Percentiles rank a stretch among this genome's conserved stretches.
Conservation (phyloP, 2,888 invertebrate genomes). For the Rapana venosa region DNA sequence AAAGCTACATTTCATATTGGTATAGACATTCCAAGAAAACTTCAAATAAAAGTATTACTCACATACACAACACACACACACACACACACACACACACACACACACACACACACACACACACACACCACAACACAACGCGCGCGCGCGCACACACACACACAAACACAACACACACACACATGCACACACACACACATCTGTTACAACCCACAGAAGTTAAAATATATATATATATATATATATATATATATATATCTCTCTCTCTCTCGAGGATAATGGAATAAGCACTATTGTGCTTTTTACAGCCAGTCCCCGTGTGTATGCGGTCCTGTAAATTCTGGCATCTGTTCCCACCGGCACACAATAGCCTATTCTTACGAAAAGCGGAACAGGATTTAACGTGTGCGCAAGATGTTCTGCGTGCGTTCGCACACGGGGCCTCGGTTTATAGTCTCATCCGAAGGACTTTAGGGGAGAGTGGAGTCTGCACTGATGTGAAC, state of each 20-base stretch:
- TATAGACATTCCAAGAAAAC: not conserved
- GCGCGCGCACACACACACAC: not conserved
- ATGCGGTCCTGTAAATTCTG: no score
- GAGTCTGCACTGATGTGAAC: no score
- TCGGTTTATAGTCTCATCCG: no score
- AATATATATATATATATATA: not conserved
- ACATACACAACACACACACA: not conserved
- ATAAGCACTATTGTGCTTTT: no score
- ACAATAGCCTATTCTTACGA: no score
- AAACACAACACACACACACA: not conserved
- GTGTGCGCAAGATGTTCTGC: no score
- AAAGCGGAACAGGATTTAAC: no score
- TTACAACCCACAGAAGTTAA: not conserved
- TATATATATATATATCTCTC: not conserved
- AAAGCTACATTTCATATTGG: not conserved
- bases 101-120: constrained; percentile 20
- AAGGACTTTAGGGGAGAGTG: no score
- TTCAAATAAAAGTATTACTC: not conserved
- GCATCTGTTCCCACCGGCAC: no score
- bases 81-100: constrained; percentile 3
- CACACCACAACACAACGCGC: not conserved
- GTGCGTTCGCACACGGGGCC: no score
- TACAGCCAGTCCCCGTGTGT: no score
- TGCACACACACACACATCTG: not conserved
- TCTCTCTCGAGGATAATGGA: no score